Percentiles rank a stretch among this genome's conserved stretches.
Conservation (phyloP, 2,888 invertebrate species). For the Drosophila heteroneura region DNA sequence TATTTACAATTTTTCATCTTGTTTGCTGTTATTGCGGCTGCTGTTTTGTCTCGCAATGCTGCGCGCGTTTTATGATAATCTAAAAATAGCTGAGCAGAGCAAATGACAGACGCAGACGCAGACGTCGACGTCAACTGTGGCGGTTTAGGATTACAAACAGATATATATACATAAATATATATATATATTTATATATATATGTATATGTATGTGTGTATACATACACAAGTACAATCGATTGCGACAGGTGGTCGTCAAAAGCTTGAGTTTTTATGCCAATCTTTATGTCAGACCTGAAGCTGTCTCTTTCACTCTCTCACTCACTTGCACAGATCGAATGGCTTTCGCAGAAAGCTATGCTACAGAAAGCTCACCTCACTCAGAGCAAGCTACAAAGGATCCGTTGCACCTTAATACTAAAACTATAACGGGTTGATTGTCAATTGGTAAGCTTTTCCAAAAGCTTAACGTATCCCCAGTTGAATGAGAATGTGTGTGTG, state of each 20-base stretch:
- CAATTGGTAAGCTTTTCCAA: slow-evolving; percentile 15
- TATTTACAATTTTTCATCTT: slow-evolving; percentile 22
- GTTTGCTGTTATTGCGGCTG: slow-evolving; percentile 19
- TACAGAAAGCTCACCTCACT: slow-evolving; percentile 27
- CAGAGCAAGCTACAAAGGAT: not conserved
- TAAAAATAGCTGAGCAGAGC: slow-evolving; percentile 55
- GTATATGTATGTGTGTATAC: not conserved
- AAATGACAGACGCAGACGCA: slow-evolving; percentile 45
- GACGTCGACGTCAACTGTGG: slow-evolving; percentile 9
- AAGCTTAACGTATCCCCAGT: slow-evolving; percentile 34
- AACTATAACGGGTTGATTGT: not conserved
- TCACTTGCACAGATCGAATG: not conserved
- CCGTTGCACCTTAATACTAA: not conserved
- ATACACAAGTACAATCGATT: not conserved
- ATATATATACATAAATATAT: not conserved
- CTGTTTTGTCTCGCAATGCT: slow-evolving; percentile 44
- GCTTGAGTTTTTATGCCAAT: not conserved
- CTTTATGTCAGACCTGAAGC: not conserved
- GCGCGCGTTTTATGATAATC: slow-evolving; percentile 47
- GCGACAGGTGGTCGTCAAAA: slow-evolving; percentile 43
- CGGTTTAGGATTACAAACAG: slow-evolving; percentile 45
- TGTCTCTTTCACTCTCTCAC: not conserved
- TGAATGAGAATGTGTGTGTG: slow-evolving; percentile 11
- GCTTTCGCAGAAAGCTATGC: slow-evolving; percentile 51
- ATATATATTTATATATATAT: not conserved